Conservation (phyloP, 2,888 invertebrate genomes). For the Clanis bilineata region DNA sequence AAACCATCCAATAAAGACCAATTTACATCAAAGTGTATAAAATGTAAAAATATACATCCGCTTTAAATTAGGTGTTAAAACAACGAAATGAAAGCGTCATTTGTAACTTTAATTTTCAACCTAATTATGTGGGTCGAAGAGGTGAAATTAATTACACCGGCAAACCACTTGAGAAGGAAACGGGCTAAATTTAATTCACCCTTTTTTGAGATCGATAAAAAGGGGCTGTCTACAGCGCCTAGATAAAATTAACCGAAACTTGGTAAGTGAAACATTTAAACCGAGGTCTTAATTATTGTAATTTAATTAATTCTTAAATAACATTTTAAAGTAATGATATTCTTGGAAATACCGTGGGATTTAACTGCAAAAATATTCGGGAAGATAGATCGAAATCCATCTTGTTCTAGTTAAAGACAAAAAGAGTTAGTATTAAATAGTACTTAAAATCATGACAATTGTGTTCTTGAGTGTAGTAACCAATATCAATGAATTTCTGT, state of each 20-base stretch:
- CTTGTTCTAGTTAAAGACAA: too few relatives aligned
- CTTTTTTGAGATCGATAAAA: constrained; percentile 15
- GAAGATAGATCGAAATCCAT: too few relatives aligned
- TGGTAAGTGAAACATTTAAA: not conserved
- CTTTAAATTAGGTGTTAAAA: constrained; percentile 12
- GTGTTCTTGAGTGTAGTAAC: too few relatives aligned
- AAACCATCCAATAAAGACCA: not conserved
- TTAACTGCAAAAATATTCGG: too few relatives aligned
- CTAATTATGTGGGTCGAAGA: constrained; percentile 18
- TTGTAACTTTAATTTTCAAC: constrained; percentile 15
- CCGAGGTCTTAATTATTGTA: not conserved
- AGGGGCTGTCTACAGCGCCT: not conserved
- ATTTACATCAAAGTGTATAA: not conserved
- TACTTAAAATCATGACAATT: too few relatives aligned
- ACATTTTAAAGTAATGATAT: too few relatives aligned
- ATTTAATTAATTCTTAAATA: too few relatives aligned
- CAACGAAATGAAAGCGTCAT: constrained; percentile 6
- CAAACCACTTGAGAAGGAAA: constrained; percentile 24
- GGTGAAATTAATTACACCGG: constrained; percentile 32
- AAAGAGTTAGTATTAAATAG: too few relatives aligned
- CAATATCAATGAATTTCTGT: too few relatives aligned
- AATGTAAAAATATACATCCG: not conserved
- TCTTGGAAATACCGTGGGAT: too few relatives aligned
- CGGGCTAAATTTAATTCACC: constrained; percentile 25
- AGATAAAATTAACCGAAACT: not conserved